phyloP scores from a whole-genome alignment of 35 echinoderm and acorn worm genomes.

The Diadema setosum region DNA sequence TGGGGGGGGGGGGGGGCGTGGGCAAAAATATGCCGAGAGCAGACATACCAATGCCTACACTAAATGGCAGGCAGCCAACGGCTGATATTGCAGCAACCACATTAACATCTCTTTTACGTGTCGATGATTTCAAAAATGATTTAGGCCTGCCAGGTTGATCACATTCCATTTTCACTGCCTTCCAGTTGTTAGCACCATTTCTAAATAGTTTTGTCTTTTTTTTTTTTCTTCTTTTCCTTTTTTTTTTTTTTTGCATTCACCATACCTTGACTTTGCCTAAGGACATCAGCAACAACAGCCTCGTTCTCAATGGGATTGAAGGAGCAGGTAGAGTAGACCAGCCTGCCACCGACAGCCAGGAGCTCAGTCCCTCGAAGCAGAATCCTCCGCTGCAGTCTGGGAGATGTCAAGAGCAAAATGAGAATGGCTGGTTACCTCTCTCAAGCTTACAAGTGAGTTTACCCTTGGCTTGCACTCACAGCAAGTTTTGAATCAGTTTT shows the following conservation, averaged over 20 bases:
- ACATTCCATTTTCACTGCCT: not conserved
- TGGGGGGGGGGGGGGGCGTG: too few species aligned
- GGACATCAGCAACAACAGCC: conserved; percentile 69
- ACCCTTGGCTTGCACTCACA: too few species aligned
- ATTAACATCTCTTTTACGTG: too few species aligned
- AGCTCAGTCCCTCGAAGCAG: conserved; percentile 73
- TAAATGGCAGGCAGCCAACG: too few species aligned
- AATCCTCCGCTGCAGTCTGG: conserved; percentile 78
- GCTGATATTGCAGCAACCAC: too few species aligned
- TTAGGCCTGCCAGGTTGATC: too few species aligned
- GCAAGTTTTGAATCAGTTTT: too few species aligned
- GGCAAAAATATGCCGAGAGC: too few species aligned
- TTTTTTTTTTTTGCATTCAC: too few species aligned
- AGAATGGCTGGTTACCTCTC: not conserved
- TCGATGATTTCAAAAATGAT: too few species aligned
- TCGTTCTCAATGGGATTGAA: conserved; percentile 97
- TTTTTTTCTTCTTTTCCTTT: not conserved
- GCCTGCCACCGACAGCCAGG: conserved; percentile 64
- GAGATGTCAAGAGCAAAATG: not conserved
- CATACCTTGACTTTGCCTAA: conserved; percentile 66
- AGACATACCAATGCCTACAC: too few species aligned
- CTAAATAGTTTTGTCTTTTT: too few species aligned
- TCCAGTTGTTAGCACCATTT: not conserved
- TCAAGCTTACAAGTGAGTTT: not conserved
- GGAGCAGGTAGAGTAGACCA: conserved; percentile 94